Conservation (phyloP, 30 jellyfish, hydroid and myxozoan species). For the Hydractinia echinata region DNA sequence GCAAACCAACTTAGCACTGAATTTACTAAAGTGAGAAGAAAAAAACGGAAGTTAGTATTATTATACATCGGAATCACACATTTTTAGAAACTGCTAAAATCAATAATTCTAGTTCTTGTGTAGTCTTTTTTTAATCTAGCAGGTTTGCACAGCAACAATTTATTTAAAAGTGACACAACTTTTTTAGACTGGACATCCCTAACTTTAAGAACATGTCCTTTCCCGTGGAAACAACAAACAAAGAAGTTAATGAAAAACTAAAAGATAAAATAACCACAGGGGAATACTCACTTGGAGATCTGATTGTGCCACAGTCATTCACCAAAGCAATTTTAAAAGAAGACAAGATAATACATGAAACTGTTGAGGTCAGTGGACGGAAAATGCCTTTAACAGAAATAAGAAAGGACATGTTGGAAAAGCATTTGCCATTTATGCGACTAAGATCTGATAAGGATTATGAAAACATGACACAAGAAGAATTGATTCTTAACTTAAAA, state of each 20-base stretch:
- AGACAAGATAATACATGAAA: background rate
- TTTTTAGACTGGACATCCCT: background rate
- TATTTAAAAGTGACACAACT: no score
- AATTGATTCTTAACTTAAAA: background rate
- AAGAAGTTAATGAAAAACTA: slow-evolving; percentile 3
- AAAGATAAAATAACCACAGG: slow-evolving; percentile 8
- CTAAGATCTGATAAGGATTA: background rate
- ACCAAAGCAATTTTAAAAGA: background rate
- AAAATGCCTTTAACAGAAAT: slow-evolving; percentile 13
- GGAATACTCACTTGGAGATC: slow-evolving; percentile 16
- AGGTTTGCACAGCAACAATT: no score
- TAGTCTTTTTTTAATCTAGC: no score
- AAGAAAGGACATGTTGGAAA: background rate
- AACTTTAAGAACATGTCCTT: no score
- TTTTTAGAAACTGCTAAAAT: no score
- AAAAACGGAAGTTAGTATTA: no score
- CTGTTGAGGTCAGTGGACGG: slow-evolving; percentile 2
- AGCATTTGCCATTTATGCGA: background rate
- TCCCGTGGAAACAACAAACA: background rate
- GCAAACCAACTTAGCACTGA: no score
- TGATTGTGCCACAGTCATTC: background rate
- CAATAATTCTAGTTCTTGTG: no score
- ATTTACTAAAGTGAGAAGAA: no score
- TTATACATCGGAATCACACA: no score
- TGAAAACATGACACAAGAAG: slow-evolving; percentile 16